Evolutionary conservation across 2,888 invertebrate genomes (phyloP), one percentile per base, ranked within the genome.

Genomic region (Orthonychiurus folsomi): DNA sequence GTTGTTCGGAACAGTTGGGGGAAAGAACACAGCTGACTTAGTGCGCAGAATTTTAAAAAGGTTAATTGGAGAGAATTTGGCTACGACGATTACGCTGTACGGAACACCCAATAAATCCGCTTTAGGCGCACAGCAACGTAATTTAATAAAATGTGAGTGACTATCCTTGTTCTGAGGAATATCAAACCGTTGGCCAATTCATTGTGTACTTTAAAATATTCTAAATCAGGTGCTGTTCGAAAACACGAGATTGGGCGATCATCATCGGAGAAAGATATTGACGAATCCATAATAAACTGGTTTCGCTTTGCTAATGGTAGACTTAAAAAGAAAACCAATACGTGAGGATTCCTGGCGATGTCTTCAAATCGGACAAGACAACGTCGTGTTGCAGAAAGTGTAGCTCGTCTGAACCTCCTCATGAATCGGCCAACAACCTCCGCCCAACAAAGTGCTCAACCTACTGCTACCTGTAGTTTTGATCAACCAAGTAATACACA

Each of bases 381-480:
- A 57, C 2, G 57, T 9, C 2, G 57, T 3, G 47, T 57, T 28
- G 57, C 57, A 3, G 47, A 57, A n/a, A 24, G 25, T 55, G 57
- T 20, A 3, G 5, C 23, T n/a, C 3, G 57, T n/a, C 2, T 57
- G 3, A 26, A 37, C 12, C 9, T 3, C 9, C n/a, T 5, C 9
- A n/a, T 20, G 23, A 57, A 20, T 57, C 5, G 9, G 3, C 23
- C 27, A 5, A n/a, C 12, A 3, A 5, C n/a, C 5, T 26, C 24
- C 5, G 9, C 23, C 3, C n/a, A n/a, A n/a, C n/a, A n/a, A n/a
- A n/a, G n/a, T n/a, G n/a, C n/a, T n/a, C n/a, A n/a, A n/a, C 9
- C 56, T 5, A 20, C n/a, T 12, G 5, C 5, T 21, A 47, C 47
- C 26, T n/a, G 37, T 57, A 26, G 26, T 25, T 9, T n/a, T 5